Percentiles rank a stretch among this genome's conserved stretches.
Conservation (phyloP, 2,113 vertebrate species). For the Dendropsophus ebraccatus region DNA sequence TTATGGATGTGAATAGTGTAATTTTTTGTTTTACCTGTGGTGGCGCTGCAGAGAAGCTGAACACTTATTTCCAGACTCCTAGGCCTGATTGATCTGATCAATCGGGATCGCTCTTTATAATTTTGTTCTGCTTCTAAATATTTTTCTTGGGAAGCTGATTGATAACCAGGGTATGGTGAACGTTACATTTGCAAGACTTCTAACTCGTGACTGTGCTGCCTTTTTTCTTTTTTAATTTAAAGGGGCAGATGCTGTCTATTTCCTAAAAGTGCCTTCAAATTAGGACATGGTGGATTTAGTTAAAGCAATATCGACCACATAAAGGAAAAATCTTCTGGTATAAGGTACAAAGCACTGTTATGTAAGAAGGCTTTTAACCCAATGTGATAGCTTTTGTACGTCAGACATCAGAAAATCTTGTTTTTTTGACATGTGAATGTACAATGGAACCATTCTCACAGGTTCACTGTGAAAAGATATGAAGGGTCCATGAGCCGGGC, state of each 20-base stretch:
- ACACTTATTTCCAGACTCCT: neutral
- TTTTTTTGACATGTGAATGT: constrained; percentile 18
- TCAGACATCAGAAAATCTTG: neutral
- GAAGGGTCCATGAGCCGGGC: neutral
- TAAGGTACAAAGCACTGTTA: constrained; percentile 11
- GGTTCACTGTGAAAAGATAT: neutral
- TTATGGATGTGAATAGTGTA: neutral
- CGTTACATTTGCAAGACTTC: no score
- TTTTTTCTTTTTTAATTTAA: no score
- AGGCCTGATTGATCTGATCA: neutral
- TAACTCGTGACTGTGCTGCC: no score
- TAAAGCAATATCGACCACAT: neutral
- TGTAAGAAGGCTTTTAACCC: neutral
- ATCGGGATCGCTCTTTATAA: neutral
- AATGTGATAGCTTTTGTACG: neutral
- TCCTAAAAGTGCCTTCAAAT: no score
- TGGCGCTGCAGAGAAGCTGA: neutral
- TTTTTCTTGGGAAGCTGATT: neutral
- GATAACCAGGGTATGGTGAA: no score
- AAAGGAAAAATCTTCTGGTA: neutral
- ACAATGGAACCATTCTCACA: constrained; percentile 8
- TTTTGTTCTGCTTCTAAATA: no score
- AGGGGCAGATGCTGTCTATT: no score
- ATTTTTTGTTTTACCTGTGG: neutral
- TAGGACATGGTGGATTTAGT: neutral